Evolutionary conservation across 2,888 invertebrate species (phyloP).

Genomic region (Leptopilina myrica): DNA sequence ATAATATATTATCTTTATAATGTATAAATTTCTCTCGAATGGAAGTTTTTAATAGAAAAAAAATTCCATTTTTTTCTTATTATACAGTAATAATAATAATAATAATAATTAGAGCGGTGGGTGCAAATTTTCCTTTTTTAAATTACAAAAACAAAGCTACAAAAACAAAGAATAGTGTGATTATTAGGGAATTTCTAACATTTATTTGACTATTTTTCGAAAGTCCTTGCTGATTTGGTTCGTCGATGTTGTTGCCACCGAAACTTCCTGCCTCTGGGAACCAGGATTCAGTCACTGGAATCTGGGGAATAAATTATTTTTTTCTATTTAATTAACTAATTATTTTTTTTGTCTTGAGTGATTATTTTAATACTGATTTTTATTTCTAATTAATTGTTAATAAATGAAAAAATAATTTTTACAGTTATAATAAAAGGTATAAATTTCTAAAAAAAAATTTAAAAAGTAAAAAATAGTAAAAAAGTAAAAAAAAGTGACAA

Average conservation of each 20-base stretch:
- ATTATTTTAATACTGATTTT: no score
- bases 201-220: conserved; percentile 66
- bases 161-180: conserved; percentile 8
- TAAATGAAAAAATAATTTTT: no score
- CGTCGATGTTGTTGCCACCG: conserved; percentile 79
- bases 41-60: background rate
- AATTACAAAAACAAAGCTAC: conserved; percentile 21
- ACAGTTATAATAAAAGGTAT: no score
- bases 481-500: no score
- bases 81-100: no score
- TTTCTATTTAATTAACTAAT: background rate
- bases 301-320: conserved; percentile 53
- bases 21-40: background rate
- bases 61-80: background rate
- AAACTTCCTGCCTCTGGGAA: conserved; percentile 78
- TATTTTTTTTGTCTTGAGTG: no score
- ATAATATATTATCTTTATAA: background rate
- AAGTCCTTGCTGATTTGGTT: conserved; percentile 80
- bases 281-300: conserved; percentile 74
- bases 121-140: background rate
- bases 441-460: no score
- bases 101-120: background rate
- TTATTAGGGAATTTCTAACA: conserved; percentile 39
- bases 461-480: no score
- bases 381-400: no score